These are phyloP conservation scores for Machimus atricapillus DNA, from an alignment of 2,888 invertebrate species.

Conservation along the genomic window DNA sequence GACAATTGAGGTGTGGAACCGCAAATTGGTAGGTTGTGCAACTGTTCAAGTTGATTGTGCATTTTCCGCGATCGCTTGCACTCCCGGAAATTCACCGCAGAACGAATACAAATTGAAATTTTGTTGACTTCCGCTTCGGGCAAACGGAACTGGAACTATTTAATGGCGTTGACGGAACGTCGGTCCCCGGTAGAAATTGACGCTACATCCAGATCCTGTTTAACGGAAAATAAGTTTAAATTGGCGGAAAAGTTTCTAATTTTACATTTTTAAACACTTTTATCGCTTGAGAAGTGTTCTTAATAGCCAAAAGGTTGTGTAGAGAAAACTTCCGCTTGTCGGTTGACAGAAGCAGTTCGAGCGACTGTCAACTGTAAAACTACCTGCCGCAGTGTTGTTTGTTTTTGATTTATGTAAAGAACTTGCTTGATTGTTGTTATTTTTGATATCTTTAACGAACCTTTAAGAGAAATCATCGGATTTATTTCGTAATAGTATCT, in stretches of 20 bases:
- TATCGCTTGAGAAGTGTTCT: background rate
- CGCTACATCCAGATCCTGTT: conserved; percentile 37
- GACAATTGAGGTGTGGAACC: background rate
- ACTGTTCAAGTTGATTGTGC: background rate
- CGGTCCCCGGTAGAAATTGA: background rate
- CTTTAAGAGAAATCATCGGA: background rate
- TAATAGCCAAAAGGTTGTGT: background rate
- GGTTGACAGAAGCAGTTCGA: background rate
- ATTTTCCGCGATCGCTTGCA: background rate
- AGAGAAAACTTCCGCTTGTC: background rate
- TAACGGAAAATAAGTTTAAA: background rate
- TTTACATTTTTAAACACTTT: background rate
- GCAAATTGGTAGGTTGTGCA: background rate
- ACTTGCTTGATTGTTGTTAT: background rate
- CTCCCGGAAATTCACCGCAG: background rate
- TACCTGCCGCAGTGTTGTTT: background rate
- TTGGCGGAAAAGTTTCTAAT: background rate
- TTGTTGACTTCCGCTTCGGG: conserved; percentile 26
- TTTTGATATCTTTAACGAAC: background rate
- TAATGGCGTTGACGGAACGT: background rate
- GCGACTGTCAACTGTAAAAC: background rate
- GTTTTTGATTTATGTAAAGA: background rate
- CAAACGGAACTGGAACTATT: conserved; percentile 35
- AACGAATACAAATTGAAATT: background rate
- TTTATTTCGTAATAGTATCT: background rate